These are phyloP conservation scores for Gari tellinella DNA, from an alignment of 2,888 invertebrate species.

Conservation along the genomic window DNA sequence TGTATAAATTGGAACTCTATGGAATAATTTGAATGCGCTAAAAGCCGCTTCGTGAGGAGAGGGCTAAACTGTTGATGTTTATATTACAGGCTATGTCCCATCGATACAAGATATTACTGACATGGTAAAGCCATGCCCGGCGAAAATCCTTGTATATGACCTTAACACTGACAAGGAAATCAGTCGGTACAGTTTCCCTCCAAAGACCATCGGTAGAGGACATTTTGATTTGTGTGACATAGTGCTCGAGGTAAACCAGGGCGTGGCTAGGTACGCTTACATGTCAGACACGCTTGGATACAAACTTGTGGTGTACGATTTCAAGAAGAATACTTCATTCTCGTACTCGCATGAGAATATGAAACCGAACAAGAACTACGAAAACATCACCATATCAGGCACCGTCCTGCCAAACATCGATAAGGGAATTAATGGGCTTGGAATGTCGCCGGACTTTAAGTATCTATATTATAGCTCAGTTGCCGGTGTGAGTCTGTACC, in stretches of 20 bases:
- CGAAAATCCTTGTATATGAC: conserved; percentile 67
- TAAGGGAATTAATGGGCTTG: conserved; percentile 69
- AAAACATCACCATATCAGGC: conserved; percentile 53
- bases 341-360: conserved; percentile 56
- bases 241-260: conserved; percentile 57
- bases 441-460: conserved; percentile 64
- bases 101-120: conserved; percentile 17
- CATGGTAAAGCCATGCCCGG: conserved; percentile 58
- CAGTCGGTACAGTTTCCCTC: conserved; percentile 56
- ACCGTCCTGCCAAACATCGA: conserved; percentile 22
- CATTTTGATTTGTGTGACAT: conserved; percentile 66
- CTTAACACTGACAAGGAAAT: conserved; percentile 51
- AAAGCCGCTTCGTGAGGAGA: no score
- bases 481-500: conserved; percentile 59
- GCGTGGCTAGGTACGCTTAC: conserved; percentile 59
- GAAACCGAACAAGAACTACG: conserved; percentile 39
- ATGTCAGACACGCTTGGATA: conserved; percentile 65
- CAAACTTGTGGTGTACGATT: conserved; percentile 66
- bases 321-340: conserved; percentile 40
- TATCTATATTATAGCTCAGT: conserved; percentile 67
- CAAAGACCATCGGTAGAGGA: conserved; percentile 32
- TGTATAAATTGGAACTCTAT: no score
- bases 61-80: no score
- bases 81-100: conserved; percentile 23
- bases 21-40: no score